Evolutionary conservation across 2,113 vertebrate species (phyloP).

Genomic region (Cryptomyrus ogoouensis): DNA sequence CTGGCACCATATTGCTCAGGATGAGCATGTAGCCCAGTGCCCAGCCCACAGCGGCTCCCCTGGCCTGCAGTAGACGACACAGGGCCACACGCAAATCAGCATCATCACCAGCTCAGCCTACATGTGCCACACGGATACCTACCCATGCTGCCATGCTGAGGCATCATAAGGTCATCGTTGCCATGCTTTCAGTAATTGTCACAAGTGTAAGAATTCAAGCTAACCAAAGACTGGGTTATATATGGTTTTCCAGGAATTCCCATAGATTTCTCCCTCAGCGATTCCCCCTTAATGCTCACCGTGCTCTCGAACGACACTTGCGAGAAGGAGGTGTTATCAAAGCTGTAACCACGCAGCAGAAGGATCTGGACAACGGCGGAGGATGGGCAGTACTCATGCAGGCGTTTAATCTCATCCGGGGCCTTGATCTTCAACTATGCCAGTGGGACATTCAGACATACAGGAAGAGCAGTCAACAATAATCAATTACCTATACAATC

Average conservation of each 20-base stretch:
- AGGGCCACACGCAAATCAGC: neutral
- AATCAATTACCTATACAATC: neutral
- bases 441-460: conserved; percentile 8
- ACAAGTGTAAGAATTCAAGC: neutral
- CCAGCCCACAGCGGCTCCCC: conserved; percentile 57
- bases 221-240: neutral
- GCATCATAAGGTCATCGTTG: neutral
- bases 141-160: neutral
- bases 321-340: conserved; percentile 46
- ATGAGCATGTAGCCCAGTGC: conserved; percentile 75
- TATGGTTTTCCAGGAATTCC: neutral
- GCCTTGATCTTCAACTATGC: conserved; percentile 36
- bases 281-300: conserved; percentile 37
- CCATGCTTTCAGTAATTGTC: neutral
- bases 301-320: conserved; percentile 53
- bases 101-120: neutral
- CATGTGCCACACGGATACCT: neutral
- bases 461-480: neutral
- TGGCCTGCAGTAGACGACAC: conserved; percentile 38
- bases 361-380: conserved; percentile 55
- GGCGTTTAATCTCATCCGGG: neutral
- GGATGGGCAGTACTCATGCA: conserved; percentile 51
- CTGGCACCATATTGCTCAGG: conserved; percentile 63
- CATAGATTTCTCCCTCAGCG: neutral
- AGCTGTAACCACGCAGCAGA: conserved; percentile 57